A percentile compares a stretch with the other conserved stretches of the same genome.
phyloP scores from a whole-genome alignment of 2,113 vertebrate species.

The Mionectes macconnelli region DNA sequence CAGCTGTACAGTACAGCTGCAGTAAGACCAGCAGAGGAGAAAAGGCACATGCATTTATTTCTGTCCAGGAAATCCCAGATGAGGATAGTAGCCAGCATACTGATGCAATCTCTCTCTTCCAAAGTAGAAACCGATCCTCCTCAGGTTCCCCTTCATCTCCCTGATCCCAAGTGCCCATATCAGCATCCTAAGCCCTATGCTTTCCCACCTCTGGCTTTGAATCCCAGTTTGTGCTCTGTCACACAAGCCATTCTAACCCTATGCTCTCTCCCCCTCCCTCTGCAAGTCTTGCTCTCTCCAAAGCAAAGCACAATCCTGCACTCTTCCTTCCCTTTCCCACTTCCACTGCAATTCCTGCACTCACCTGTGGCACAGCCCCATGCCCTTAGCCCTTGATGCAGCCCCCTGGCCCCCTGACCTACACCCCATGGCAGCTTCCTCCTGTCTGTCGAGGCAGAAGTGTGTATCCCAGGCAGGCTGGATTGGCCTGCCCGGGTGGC shows the following conservation, averaged over 20 bases:
- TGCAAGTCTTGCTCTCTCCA: neutral
- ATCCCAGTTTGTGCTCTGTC: fast-evolving
- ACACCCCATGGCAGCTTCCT: neutral
- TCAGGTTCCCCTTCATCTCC: neutral
- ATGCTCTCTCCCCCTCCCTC: neutral
- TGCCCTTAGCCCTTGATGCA: neutral
- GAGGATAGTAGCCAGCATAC: neutral
- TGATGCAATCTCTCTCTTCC: neutral
- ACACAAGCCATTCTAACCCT: fast-evolving
- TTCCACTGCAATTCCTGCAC: fast-evolving
- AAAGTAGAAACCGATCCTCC: neutral
- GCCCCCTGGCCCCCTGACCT: neutral
- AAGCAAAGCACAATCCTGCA: fast-evolving
- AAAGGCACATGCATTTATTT: neutral
- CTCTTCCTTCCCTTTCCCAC: neutral
- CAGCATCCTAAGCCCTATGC: neutral
- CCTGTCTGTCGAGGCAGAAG: fast-evolving
- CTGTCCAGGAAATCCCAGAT: neutral
- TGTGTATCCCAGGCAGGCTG: fast-evolving
- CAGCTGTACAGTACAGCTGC: neutral
- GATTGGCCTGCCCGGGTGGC: neutral
- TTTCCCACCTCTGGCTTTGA: neutral
- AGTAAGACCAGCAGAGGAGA: neutral
- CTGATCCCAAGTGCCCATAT: neutral
- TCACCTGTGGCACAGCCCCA: neutral